Evolutionary conservation across 2,797 vertebrate genomes (phyloP), one percentile per base, ranked within the genome.

Genomic region (Gobio occitaniae): DNA sequence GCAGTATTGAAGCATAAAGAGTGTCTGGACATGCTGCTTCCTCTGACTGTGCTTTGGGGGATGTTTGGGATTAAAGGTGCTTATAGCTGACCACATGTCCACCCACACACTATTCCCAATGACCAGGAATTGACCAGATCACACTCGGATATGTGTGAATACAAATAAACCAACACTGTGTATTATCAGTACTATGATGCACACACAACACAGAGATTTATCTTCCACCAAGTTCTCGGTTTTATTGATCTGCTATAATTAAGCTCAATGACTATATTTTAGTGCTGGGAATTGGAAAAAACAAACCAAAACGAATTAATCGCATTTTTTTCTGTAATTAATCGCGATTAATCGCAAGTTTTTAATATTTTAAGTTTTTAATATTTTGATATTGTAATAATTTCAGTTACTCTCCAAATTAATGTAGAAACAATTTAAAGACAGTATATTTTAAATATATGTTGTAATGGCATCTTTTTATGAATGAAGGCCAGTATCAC

Each of bases 71-170:
- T 87, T 84, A 81, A 17, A 69, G 29, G 82, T 84, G 72, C 52
- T 84, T 82, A 86, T 71, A 84, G 78, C 52, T 66, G 47, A 63
- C 61, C 83, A 82, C 78, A 82, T 84, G 86, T 80, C 63, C 70
- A 61, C 38, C 63, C 70, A 65, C 52, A 83, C 56, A 59, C 44
- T 78, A 29, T 77, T 69, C n/a, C 32, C 50, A 44, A n/a, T 68
- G 71, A 76, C 61, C 61, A 41, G 29, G 36, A 68, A 85, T 15
- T 77, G 38, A 72, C 75, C 48, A 72, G 32, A 52, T 50, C 48
- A 65, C 7, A 52, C 25, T 12, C 3, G 32, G 4, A 21, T 77
- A 29, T 77, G 52, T 54, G 36, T 77, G 4, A 50, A 66, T 19
- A 77, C 19, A 81, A 72, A 82, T 61, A 59, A n/a, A 41, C 38